Conservation (phyloP, 2,797 vertebrate genomes). For the Phoxinus dragarum region DNA sequence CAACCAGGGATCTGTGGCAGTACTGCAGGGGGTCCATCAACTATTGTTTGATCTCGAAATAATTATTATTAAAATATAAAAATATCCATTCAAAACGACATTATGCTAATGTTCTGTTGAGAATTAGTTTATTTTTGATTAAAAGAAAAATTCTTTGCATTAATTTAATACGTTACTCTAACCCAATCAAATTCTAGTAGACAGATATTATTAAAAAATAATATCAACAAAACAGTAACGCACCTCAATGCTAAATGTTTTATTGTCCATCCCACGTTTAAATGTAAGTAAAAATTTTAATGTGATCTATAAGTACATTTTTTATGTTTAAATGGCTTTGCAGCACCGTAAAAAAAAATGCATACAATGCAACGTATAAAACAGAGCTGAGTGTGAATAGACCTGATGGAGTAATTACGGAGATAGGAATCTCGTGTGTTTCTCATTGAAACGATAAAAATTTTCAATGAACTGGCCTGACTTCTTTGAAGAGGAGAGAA, state of each 20-base stretch:
- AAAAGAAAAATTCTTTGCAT: neutral
- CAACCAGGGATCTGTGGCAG: neutral
- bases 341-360: neutral
- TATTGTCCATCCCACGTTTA: neutral
- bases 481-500: conserved; percentile 2
- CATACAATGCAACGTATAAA: neutral
- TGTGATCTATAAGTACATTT: neutral
- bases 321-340: neutral
- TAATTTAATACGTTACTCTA: neutral
- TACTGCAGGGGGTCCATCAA: neutral
- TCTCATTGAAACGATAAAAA: neutral
- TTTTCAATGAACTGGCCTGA: conserved; percentile 12
- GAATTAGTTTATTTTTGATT: neutral
- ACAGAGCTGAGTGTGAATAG: neutral
- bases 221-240: neutral
- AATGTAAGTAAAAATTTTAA: neutral
- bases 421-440: neutral
- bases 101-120: neutral
- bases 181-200: neutral
- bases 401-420: neutral
- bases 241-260: neutral
- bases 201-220: neutral
- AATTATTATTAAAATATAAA: neutral
- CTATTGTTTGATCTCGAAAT: conserved; percentile 9
- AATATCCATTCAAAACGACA: neutral